phyloP scores from a whole-genome alignment of 2,797 vertebrate genomes.

The Australoheros facetus region DNA sequence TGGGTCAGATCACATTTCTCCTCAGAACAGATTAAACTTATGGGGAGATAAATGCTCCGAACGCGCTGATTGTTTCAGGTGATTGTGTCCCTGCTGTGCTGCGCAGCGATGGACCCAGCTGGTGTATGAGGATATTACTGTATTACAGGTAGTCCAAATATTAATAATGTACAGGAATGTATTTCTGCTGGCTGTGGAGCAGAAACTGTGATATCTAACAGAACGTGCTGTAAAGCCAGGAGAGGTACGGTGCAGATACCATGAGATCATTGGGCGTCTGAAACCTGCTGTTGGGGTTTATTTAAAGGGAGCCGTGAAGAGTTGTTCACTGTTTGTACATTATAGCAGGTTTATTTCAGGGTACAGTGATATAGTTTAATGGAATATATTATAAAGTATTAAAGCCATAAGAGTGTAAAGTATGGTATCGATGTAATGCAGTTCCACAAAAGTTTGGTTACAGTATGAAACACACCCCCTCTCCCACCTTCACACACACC shows the following conservation, averaged over 20 bases:
- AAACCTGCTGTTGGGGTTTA: not conserved
- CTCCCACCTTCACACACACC: not conserved
- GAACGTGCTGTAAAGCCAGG: too few relatives aligned
- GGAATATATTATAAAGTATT: too few relatives aligned
- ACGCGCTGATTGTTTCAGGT: slow-evolving; percentile 41
- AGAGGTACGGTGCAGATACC: not conserved
- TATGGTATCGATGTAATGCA: not conserved
- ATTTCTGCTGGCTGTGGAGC: not conserved
- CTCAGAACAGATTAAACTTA: slow-evolving; percentile 64
- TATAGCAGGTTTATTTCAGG: not conserved
- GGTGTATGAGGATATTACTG: slow-evolving; percentile 32
- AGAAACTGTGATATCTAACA: not conserved
- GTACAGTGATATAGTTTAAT: not conserved
- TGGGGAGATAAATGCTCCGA: slow-evolving; percentile 57
- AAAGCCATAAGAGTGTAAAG: not conserved
- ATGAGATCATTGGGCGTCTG: not conserved
- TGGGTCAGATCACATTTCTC: slow-evolving; percentile 74
- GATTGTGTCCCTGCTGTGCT: slow-evolving; percentile 34
- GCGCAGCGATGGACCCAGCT: slow-evolving; percentile 33
- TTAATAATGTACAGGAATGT: slow-evolving; percentile 62
- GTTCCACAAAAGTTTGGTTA: not conserved
- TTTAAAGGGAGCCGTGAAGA: not conserved
- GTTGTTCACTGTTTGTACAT: not conserved
- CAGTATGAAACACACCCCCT: not conserved
- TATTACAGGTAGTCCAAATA: slow-evolving; percentile 38